Evolutionary conservation across 1,140 invertebrate genomes (phyloP).

Genomic region (Acyrthosiphon pisum): DNA sequence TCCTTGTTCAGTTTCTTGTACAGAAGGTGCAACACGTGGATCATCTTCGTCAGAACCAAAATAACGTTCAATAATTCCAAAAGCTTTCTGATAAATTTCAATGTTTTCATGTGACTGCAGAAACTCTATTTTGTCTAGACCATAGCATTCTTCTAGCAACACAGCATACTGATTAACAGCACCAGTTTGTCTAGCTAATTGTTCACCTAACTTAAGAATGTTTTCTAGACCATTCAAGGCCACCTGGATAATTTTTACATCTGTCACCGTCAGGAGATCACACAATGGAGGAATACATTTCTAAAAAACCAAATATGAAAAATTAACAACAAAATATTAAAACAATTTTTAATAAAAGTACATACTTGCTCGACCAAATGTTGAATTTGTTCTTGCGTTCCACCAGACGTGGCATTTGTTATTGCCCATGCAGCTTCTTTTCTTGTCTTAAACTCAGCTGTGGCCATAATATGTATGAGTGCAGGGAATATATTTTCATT

Average conservation of each 20-base stretch:
- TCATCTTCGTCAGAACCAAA: conserved; percentile 93
- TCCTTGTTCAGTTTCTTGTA: conserved; percentile 75
- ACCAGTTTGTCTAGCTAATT: conserved; percentile 74
- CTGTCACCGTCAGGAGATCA: conserved; percentile 91
- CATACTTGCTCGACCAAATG: conserved; percentile 66
- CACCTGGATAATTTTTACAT: conserved; percentile 97
- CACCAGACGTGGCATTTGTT: conserved; percentile 96
- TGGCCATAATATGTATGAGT: conserved; percentile 87
- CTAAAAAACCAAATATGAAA: conserved; percentile 60
- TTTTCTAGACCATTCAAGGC: conserved; percentile 96
- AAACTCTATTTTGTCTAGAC: conserved; percentile 96
- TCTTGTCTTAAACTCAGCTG: conserved; percentile 94
- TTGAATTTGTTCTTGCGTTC: conserved; percentile 90
- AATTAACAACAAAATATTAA: conserved; percentile 59
- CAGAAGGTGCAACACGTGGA: conserved; percentile 76
- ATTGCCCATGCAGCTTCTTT: conserved; percentile 99
- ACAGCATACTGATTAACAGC: conserved; percentile 88
- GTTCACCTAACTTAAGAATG: conserved; percentile 90
- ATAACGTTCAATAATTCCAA: conserved; percentile 95
- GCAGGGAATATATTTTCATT: conserved; percentile 94
- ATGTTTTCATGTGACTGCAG: conserved; percentile 95
- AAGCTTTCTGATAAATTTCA: conserved; percentile 95
- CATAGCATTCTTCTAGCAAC: conserved; percentile 94
- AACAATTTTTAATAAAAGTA: conserved; percentile 65
- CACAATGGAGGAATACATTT: conserved; percentile 94